A percentile compares a stretch with the other conserved stretches of the same genome.
Conservation (phyloP, 2,888 invertebrate species). For the Meandrusa payeni region DNA sequence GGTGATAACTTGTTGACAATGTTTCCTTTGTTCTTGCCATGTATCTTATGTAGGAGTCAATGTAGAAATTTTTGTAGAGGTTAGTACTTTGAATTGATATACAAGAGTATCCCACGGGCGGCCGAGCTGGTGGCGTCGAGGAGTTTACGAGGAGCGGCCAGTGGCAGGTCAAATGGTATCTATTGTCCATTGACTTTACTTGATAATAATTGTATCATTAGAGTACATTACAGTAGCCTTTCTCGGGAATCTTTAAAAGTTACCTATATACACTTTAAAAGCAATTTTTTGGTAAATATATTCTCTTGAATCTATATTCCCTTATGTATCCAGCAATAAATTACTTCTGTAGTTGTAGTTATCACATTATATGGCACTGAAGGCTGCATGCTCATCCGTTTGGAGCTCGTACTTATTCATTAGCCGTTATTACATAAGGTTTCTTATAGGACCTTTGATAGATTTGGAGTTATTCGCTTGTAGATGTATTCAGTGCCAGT, state of each 20-base stretch:
- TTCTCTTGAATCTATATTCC: slow-evolving; percentile 80
- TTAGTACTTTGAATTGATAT: slow-evolving; percentile 76
- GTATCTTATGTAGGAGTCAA: slow-evolving; percentile 73
- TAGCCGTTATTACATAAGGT: slow-evolving; percentile 8
- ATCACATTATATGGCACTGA: slow-evolving; percentile 63
- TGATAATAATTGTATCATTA: slow-evolving; percentile 81
- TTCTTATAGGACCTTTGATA: slow-evolving; percentile 10
- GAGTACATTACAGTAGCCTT: slow-evolving; percentile 80
- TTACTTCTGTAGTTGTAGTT: slow-evolving; percentile 75
- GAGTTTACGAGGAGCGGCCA: slow-evolving; percentile 69
- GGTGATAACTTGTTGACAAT: slow-evolving; percentile 61
- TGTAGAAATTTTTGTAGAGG: slow-evolving; percentile 70
- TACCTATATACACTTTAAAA: slow-evolving; percentile 79
- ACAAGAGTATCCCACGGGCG: slow-evolving; percentile 74
- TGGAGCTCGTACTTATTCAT: slow-evolving; percentile 11
- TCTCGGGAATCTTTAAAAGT: slow-evolving; percentile 77
- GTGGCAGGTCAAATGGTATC: slow-evolving; percentile 77
- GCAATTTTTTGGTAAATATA: slow-evolving; percentile 77
- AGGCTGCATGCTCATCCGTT: slow-evolving; percentile 23
- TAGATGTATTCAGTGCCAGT: slow-evolving; percentile 47
- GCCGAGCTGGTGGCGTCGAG: slow-evolving; percentile 72
- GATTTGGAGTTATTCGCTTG: slow-evolving; percentile 26
- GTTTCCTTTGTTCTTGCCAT: slow-evolving; percentile 79
- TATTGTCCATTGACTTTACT: slow-evolving; percentile 80
- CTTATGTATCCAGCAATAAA: slow-evolving; percentile 81